Evolutionary conservation across 92 coral and sea anemone genomes (phyloP).

Genomic region (Umimayanthus kanabou): DNA sequence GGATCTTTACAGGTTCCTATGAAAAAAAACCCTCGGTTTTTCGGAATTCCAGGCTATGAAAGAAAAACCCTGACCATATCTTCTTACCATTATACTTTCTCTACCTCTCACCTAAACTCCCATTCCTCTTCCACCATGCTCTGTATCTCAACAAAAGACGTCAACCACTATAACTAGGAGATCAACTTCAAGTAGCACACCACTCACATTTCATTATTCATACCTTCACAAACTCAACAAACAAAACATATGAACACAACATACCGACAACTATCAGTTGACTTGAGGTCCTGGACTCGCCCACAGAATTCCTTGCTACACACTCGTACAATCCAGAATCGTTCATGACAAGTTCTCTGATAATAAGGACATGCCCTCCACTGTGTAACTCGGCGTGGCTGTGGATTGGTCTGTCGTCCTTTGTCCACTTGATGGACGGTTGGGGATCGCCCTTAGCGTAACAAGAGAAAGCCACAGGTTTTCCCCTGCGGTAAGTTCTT

Average conservation of each 20-base stretch:
- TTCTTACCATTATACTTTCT: no score
- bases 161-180: no score
- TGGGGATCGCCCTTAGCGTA: conserved; percentile 15
- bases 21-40: no score
- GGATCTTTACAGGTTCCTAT: no score
- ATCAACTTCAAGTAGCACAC: no score
- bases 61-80: no score
- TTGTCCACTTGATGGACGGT: conserved; percentile 10
- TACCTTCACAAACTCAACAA: no score
- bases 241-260: background rate
- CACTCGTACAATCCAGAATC: conserved; percentile 28
- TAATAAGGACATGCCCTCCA: background rate
- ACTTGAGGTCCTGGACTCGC: background rate
- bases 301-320: conserved; percentile 4
- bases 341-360: background rate
- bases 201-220: no score
- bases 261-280: conserved; percentile 1
- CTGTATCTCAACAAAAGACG: no score
- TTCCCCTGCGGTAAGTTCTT: background rate
- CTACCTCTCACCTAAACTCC: no score
- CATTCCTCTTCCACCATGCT: no score
- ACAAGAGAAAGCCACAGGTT: background rate
- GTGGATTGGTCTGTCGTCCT: background rate
- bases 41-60: no score
- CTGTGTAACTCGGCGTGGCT: conserved; percentile 6